Conservation (phyloP, 2,888 invertebrate species). For the Scrobipalpa costella region DNA sequence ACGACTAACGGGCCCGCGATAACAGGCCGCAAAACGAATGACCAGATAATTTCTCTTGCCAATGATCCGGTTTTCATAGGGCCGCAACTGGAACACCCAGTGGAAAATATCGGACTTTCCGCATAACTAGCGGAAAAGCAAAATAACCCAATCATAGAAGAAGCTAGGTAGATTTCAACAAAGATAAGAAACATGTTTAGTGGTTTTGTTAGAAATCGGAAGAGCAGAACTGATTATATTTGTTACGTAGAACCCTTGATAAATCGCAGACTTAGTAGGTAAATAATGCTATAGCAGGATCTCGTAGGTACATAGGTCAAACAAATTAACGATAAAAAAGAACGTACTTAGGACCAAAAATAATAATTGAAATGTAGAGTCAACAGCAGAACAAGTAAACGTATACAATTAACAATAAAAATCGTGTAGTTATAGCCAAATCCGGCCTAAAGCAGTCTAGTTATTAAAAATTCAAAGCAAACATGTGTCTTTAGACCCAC, state of each 20-base stretch:
- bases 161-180: too few relatives aligned
- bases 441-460: slow-evolving; percentile 13
- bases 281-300: too few relatives aligned
- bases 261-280: too few relatives aligned
- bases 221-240: too few relatives aligned
- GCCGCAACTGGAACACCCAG: slow-evolving; percentile 17
- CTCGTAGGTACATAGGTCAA: background rate
- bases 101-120: slow-evolving; percentile 7
- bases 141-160: background rate
- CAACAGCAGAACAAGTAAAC: background rate
- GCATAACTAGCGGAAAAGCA: slow-evolving; percentile 8
- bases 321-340: background rate
- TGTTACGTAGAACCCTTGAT: too few relatives aligned
- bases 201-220: too few relatives aligned
- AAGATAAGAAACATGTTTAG: too few relatives aligned
- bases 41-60: slow-evolving; percentile 24
- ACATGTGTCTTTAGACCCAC: slow-evolving; percentile 41
- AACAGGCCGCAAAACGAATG: slow-evolving; percentile 33
- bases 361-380: background rate
- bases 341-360: background rate
- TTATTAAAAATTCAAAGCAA: slow-evolving; percentile 30
- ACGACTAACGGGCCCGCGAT: slow-evolving; percentile 35
- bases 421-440: slow-evolving; percentile 13
- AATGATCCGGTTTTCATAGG: slow-evolving; percentile 20
- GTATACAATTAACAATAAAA: background rate